A percentile compares a stretch with the other conserved stretches of the same genome.
phyloP scores from a whole-genome alignment of 2,797 vertebrate genomes.

The Gymnocypris eckloni region DNA sequence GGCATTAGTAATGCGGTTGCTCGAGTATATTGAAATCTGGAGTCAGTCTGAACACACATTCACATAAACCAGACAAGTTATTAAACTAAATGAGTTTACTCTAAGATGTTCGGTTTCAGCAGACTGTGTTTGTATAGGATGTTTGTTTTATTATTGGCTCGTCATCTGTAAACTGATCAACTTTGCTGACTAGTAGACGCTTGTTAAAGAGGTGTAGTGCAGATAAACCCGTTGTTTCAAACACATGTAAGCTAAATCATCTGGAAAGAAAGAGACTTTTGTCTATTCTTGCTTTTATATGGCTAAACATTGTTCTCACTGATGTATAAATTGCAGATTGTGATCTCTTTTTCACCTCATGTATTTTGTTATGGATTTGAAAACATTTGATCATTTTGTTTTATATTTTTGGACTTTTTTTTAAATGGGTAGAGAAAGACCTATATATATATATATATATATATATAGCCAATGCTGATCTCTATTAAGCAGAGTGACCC shows the following conservation, averaged over 20 bases:
- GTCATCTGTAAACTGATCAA: neutral
- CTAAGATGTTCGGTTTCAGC: neutral
- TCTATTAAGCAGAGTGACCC: neutral
- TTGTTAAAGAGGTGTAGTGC: neutral
- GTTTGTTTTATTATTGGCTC: neutral
- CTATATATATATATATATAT: no score
- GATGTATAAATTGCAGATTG: neutral
- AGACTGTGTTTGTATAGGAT: neutral
- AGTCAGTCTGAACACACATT: neutral
- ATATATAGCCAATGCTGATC: neutral
- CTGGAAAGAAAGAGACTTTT: neutral
- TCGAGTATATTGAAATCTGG: neutral
- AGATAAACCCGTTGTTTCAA: neutral
- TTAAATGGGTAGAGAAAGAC: neutral
- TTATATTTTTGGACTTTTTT: no score
- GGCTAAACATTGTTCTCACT: neutral
- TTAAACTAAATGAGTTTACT: neutral
- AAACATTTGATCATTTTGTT: neutral
- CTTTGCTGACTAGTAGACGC: neutral
- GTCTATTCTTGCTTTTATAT: neutral
- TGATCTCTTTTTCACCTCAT: neutral
- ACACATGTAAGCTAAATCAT: neutral
- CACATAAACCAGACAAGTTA: neutral
- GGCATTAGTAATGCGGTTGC: neutral
- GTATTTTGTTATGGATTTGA: neutral